These are phyloP conservation scores for Leguminivora glycinivorella DNA, from an alignment of 1,140 invertebrate species.

Conservation along the genomic window DNA sequence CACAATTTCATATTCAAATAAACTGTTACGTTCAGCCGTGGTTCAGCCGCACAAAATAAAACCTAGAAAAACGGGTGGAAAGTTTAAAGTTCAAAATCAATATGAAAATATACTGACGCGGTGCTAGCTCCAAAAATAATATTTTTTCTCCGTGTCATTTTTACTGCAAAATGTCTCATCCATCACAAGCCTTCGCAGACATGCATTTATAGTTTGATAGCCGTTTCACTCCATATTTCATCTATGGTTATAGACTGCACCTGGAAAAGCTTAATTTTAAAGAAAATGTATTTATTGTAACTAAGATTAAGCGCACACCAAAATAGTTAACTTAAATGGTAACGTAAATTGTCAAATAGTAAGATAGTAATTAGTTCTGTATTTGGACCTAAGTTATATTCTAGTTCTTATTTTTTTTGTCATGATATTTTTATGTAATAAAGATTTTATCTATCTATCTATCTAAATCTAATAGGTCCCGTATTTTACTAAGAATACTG, in stretches of 20 bases:
- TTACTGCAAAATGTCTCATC: background rate
- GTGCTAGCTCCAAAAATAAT: background rate
- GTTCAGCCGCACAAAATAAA: background rate
- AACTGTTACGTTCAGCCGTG: background rate
- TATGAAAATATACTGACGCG: background rate
- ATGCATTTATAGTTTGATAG: background rate
- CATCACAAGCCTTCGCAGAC: background rate
- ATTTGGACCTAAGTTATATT: too few relatives aligned
- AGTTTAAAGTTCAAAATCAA: background rate
- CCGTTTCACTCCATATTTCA: background rate
- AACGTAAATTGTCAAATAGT: too few relatives aligned
- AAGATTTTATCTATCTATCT: too few relatives aligned
- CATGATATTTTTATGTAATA: too few relatives aligned
- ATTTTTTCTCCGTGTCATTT: background rate
- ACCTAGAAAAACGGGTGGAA: background rate
- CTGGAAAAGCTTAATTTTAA: background rate
- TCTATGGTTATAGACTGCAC: background rate
- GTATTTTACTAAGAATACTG: too few relatives aligned
- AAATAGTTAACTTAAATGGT: too few relatives aligned
- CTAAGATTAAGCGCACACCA: too few relatives aligned
- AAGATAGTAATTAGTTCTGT: too few relatives aligned
- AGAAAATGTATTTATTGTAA: too few relatives aligned
- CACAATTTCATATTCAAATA: background rate
- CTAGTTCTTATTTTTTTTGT: too few relatives aligned
- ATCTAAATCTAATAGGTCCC: too few relatives aligned